A percentile compares a stretch with the other conserved stretches of the same genome.
phyloP scores from a whole-genome alignment of 2,113 vertebrate species.

The Zapus hudsonius region DNA sequence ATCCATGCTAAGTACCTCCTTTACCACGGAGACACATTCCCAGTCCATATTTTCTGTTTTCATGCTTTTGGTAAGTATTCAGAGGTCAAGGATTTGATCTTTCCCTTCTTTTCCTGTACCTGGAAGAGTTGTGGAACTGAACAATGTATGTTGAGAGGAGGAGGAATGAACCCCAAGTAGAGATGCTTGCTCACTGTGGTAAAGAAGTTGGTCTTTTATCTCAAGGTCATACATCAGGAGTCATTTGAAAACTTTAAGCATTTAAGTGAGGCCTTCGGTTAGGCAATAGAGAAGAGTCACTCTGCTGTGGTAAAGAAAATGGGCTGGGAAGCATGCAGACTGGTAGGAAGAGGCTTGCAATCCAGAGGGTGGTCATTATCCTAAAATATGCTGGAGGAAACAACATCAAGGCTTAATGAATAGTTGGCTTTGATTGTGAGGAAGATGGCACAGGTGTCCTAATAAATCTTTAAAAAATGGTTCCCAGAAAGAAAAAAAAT shows the following conservation, averaged over 20 bases:
- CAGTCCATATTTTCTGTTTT: background rate
- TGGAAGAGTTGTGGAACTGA: background rate
- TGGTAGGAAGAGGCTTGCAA: background rate
- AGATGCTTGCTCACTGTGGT: background rate
- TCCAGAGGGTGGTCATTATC: background rate
- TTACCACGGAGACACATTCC: background rate
- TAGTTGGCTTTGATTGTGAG: background rate
- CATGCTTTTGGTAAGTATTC: background rate
- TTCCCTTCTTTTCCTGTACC: background rate
- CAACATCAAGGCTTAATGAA: background rate
- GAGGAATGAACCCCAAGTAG: background rate
- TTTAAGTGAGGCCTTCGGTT: background rate
- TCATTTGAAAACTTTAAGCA: background rate
- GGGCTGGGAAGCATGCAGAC: too few species aligned
- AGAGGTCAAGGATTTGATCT: background rate
- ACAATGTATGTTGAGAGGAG: background rate
- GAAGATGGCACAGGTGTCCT: background rate
- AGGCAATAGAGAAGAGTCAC: background rate
- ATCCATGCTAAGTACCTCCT: background rate
- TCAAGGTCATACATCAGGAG: background rate
- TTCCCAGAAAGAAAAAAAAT: background rate
- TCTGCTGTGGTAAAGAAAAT: background rate
- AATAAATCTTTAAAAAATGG: background rate
- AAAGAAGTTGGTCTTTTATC: background rate
- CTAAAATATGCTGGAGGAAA: background rate